These are phyloP conservation scores for Tetranychus urticae DNA, from an alignment of 1,140 invertebrate species.

Conservation along the genomic window DNA sequence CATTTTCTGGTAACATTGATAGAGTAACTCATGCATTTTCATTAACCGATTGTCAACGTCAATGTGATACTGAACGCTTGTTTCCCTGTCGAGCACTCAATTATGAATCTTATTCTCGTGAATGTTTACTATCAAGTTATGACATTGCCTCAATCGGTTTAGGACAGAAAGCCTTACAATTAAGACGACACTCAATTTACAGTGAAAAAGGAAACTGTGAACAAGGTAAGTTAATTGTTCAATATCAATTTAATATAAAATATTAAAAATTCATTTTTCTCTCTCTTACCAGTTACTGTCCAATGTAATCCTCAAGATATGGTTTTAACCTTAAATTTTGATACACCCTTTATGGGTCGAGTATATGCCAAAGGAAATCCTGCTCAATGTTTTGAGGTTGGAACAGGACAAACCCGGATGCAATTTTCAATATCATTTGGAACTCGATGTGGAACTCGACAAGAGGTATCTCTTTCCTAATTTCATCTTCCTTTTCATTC, in stretches of 20 bases:
- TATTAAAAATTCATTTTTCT: no score
- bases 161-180: constrained; percentile 6
- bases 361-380: constrained; percentile 30
- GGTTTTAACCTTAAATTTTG: constrained; percentile 27
- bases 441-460: constrained; percentile 24
- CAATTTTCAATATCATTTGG: constrained; percentile 25
- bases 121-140: constrained; percentile 26
- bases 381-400: constrained; percentile 26
- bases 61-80: constrained; percentile 24
- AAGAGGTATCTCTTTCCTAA: constrained; percentile 17
- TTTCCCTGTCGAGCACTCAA: constrained; percentile 23
- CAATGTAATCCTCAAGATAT: constrained; percentile 28
- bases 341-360: constrained; percentile 24
- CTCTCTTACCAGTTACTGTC: constrained; percentile 21
- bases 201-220: constrained; percentile 25
- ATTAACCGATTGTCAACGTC: constrained; percentile 22
- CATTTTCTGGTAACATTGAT: constrained; percentile 24
- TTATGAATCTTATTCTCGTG: constrained; percentile 18
- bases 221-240: constrained; percentile 21
- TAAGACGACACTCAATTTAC: constrained; percentile 20
- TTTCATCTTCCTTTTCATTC: no score
- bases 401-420: constrained; percentile 23
- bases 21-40: constrained; percentile 13
- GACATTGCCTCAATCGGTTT: constrained; percentile 20
- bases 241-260: no score